Base-by-base conservation (phyloP, 2,797 vertebrate genomes). In the Sus cebifrons region DNA sequence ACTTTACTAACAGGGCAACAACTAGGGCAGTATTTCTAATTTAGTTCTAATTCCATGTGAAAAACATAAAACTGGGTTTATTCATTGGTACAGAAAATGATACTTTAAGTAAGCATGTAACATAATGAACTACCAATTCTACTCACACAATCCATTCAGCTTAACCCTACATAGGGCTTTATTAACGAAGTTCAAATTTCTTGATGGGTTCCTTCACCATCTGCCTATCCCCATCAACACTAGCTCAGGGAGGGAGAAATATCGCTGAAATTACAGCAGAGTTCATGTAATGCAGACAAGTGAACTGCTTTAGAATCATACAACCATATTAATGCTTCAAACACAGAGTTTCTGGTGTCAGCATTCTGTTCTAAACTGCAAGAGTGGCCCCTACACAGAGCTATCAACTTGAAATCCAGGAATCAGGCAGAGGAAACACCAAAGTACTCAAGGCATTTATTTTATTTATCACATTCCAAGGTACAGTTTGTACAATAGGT, bases 31-130 rank as follows among this genome's bases (percentile, higher is more conserved):
- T 6, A 11, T 6, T 6, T 44, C 67, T 64, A 81, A 36, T 67
- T 74, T 58, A 79, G 60, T 56, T 87, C 71, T 58, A 15, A 7
- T 90, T 3, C 16, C n/a, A 88, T 13, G 52, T 25, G 25, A 83
- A 67, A 40, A 89, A 73, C 21, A 60, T 58, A 74, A 89, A 95
- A 91, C 85, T 58, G 13, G 10, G n/a, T 95, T 91, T 89, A 71
- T 25, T 82, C 77, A 71, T 5, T 68, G 64, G 21, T 54, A 0
- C 54, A 81, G 13, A 49, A 87, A 95, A 95, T 23, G 73, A 25
- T 67, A 87, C 11, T 91, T 82, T 70, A 78, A 87, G 23, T 56
- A 74, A 91, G 84, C 29, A 58, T 15, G 49, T 67, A 79, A 86
- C 84, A 65, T 27, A 65, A 95, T 65, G 36, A 65, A 60, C 73